Base-by-base conservation (phyloP, 2,888 invertebrate species). In the Ethmia dodecea region DNA sequence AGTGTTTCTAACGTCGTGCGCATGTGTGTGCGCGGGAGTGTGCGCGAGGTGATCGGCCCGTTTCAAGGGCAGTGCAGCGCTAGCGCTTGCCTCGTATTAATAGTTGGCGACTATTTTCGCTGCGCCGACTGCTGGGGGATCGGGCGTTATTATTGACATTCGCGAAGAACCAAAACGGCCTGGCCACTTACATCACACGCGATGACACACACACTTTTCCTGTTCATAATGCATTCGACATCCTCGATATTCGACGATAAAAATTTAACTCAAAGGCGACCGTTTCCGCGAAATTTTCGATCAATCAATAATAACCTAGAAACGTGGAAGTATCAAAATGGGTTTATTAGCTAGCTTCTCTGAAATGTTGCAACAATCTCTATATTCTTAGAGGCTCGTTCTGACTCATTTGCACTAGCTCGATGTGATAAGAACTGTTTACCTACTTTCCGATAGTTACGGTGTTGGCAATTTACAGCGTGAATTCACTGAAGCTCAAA, bases 91-190 rank as follows among this genome's bases (percentile, higher is more conserved):
- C 62, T 63, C 60, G 66, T 83, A 83, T 84, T 79, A 81, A 84
- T 84, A 84, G 84, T 78, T 74, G 72, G 70, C 70, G 75, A 83
- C 81, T 86, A 86, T 84, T 84, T 81, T 79, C 75, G 79, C 81
- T 65, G 62, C 74, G 66, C 65, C 67, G 67, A 63, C 65, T 63
- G 63, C 72, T 64, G 69, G 73, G 73, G 75, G 75, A 79, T 75
- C 73, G 73, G 70, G 71, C 78, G 75, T 76, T 80, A 80, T 77
- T 83, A 80, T 80, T 81, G 84, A 83, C 83, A 83, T 83, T 86
- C 76, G 83, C 80, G 47, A 73, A 76, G 68, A 64, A 63, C 72
- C 73, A 71, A 77, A 73, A 69, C 61, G 55, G 57, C 57, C 47
- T 54, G 41, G n/a, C 45, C 38, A 49, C 68, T 73, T 71, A 69